Conservation (phyloP, 2,113 vertebrate genomes). For the Anguilla rostrata region DNA sequence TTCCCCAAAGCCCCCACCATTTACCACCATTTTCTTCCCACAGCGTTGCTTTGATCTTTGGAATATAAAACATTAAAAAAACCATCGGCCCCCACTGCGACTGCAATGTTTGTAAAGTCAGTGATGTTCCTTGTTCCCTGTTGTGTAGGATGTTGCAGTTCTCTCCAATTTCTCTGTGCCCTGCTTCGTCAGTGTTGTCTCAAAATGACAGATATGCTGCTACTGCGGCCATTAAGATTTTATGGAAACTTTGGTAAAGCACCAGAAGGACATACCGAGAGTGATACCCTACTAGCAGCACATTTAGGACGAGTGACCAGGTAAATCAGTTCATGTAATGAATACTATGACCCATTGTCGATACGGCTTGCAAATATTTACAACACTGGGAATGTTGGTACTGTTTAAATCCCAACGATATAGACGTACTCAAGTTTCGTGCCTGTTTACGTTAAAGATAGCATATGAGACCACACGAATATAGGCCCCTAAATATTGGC, state of each 20-base stretch:
- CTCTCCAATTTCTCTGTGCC: not conserved
- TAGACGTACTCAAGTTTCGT: not conserved
- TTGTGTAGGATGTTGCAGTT: not conserved
- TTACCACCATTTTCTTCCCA: not conserved
- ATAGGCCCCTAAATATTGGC: not conserved
- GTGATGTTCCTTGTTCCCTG: too few relatives aligned
- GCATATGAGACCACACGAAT: not conserved
- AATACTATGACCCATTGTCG: too few relatives aligned
- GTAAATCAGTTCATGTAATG: too few relatives aligned
- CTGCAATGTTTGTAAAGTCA: too few relatives aligned
- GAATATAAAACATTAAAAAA: too few relatives aligned
- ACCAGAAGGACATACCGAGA: too few relatives aligned
- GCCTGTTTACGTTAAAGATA: not conserved
- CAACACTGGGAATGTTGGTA: not conserved
- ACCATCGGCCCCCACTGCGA: too few relatives aligned
- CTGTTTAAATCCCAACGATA: not conserved
- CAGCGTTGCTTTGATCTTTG: not conserved
- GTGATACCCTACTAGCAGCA: too few relatives aligned
- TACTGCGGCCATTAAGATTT: constrained; percentile 4
- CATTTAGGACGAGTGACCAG: too few relatives aligned
- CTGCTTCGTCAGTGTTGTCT: not conserved
- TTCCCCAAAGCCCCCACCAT: not conserved
- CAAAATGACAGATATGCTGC: not conserved
- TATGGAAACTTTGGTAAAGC: constrained; percentile 9
- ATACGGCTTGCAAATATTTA: too few relatives aligned